Evolutionary conservation across 2,888 invertebrate genomes (phyloP), one percentile per base, ranked within the genome.

Genomic region (Idaea aversata): DNA sequence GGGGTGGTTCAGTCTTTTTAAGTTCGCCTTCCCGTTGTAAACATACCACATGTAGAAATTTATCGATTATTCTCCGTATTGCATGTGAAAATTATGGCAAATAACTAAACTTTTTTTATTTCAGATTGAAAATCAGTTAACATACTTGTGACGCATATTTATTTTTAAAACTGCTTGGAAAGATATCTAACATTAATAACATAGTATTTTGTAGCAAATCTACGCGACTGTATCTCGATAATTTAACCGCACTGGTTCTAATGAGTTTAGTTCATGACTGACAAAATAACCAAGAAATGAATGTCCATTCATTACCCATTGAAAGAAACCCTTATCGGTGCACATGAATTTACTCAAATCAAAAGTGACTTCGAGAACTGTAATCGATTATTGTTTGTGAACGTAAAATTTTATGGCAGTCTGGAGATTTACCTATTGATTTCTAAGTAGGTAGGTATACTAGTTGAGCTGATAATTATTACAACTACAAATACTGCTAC

Each of bases 1-100:
- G 72, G 25, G 78, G 78, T 76, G 82, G 73, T 77, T 75, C 77
- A 71, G 73, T 79, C 77, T 80, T 84, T 77, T 78, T 87, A 85
- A 85, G 85, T 85, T 84, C 75, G 67, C 72, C 65, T 75, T 70
- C 70, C 69, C 65, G 63, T 72, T 35, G 63, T 65, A 70, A 64
- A 67, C 65, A 69, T 66, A 63, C 63, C 34, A 13, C 34, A 59
- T 25, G 10, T 47, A 47, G 47, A 47, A 47, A 47, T 7, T 47
- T 47, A 47, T 47, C 25, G 60, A 61, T 67, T 62, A 59, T 59
- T 57, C 34, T 7, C 13, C 47, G 47, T 10, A 47, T 47, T 47
- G 47, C 10, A 47, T 4, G 13, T 47, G 47, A 47, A 10, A 47
- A 47, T 47, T 47, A 47, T 47, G 47, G 47, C 13, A 10, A 4